Base-by-base conservation (phyloP, 2,888 invertebrate species). In the Gordius sp. region DNA sequence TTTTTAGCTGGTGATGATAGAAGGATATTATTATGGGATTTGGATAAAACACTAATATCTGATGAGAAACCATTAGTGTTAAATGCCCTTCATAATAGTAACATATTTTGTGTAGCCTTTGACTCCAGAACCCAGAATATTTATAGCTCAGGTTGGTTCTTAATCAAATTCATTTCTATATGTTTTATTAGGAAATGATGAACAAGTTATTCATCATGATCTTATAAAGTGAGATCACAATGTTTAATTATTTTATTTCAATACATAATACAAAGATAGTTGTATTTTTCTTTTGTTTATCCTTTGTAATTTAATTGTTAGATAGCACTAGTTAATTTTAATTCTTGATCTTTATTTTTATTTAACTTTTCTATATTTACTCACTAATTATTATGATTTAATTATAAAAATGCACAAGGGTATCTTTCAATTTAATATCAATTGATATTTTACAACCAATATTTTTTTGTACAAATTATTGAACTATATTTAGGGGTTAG, bases 131-230 rank as follows among this genome's bases (percentile, higher is more conserved):
- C 81, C 66, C 75, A 76, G 24, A 80, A 78, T 69, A 76, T 87
- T 61, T 83, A 81, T 66, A 87, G 87, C 24, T 87, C 84, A 60
- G 86, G 71, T 67, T 61, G 60, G 61, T 28, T 55, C 41, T 26
- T n/a, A 28, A 58, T 16, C 13, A 28, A 41, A 23, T 18, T 41
- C 28, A 41, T 41, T 2, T 23, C 28, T 60, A 41, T 58, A 28
- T 57, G 57, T 60, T 58, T 26, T 58, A 58, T 28, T 60, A 69
- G 70, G 86, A 59, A 87, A 87, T 72, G 87, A 89, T 72, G 84
- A 86, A 64, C 77, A 83, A 75, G 85, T 86, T 13, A 79, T 87
- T 62, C 79, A 84, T 20, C 87, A 89, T 67, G 83, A 87, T 68
- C 69, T 79, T 62, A 74, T 75, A 67, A 81, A 79, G 81, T 81